These are phyloP conservation scores for Lucilia sericata DNA, from an alignment of 1,140 invertebrate species.

Conservation along the genomic window DNA sequence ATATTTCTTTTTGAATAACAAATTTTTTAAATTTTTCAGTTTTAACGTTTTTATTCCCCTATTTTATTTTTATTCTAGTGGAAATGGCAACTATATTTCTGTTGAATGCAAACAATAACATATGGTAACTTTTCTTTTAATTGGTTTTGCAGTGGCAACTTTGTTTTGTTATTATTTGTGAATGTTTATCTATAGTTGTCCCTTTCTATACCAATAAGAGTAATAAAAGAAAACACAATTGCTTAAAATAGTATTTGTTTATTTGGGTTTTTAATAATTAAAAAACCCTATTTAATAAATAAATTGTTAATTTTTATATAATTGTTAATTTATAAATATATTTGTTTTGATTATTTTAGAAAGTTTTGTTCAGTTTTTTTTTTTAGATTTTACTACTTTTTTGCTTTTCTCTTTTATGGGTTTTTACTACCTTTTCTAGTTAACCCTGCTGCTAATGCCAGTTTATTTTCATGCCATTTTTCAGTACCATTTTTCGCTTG, in stretches of 20 bases:
- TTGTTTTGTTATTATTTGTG: background rate
- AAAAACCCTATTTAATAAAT: background rate
- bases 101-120: background rate
- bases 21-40: too few relatives aligned
- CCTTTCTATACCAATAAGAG: background rate
- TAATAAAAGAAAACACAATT: background rate
- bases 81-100: too few relatives aligned
- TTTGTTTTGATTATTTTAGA: too few relatives aligned
- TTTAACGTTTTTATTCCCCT: too few relatives aligned
- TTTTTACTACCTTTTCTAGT: background rate
- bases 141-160: background rate
- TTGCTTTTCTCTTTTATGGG: background rate
- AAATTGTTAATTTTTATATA: too few relatives aligned
- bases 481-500: constrained; percentile 24
- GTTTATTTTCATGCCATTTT: background rate
- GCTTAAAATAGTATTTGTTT: background rate
- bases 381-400: background rate
- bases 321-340: too few relatives aligned
- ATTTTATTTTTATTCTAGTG: too few relatives aligned
- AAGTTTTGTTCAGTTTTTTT: too few relatives aligned
- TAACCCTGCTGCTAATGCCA: background rate
- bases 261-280: background rate
- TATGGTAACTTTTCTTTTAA: background rate
- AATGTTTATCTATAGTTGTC: background rate
- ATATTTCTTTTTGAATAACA: too few relatives aligned